These are phyloP conservation scores for Anguilla rostrata DNA, from an alignment of 2,113 vertebrate genomes.

Conservation along the genomic window DNA sequence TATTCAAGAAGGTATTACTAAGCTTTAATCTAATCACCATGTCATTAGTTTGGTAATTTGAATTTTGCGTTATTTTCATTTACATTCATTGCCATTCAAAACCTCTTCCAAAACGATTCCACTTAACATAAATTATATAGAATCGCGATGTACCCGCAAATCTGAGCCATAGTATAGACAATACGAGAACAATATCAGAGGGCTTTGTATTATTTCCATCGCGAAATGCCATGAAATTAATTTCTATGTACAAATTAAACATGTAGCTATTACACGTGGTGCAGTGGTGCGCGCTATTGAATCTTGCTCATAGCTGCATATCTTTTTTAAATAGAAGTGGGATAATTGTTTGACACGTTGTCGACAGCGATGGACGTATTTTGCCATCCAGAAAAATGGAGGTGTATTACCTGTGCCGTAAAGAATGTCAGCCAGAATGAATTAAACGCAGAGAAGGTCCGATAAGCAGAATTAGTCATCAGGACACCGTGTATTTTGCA, in stretches of 20 bases:
- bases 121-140: background rate
- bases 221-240: background rate
- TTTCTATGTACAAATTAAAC: background rate
- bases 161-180: background rate
- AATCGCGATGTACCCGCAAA: background rate
- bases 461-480: background rate
- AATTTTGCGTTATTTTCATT: background rate
- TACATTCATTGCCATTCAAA: background rate
- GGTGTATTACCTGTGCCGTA: background rate
- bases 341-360: background rate
- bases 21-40: background rate
- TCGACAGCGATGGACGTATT: background rate
- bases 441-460: background rate
- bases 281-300: background rate
- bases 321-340: background rate
- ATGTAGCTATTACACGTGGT: background rate
- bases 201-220: background rate
- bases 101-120: background rate
- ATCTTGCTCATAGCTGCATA: background rate
- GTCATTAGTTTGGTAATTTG: background rate
- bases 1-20: conserved; percentile 1
- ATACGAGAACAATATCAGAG: background rate
- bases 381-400: background rate
- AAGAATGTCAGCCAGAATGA: background rate
- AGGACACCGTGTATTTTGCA: background rate